phyloP scores from a whole-genome alignment of 2,113 vertebrate species.

The Columba janthina region DNA sequence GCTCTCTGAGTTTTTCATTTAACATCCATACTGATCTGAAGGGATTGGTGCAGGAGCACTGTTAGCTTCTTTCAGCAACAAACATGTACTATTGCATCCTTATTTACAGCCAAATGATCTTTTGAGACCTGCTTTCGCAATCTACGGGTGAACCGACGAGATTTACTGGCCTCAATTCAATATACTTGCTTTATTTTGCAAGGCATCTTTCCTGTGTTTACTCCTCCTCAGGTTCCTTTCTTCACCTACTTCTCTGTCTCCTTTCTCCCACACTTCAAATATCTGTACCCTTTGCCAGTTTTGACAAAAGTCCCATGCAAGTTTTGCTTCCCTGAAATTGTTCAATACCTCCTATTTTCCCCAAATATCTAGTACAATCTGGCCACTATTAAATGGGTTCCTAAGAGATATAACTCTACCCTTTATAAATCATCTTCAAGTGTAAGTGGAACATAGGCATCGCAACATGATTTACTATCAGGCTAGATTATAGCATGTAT shows the following conservation, averaged over 20 bases:
- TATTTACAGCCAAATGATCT: neutral
- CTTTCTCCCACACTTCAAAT: neutral
- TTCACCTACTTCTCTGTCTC: neutral
- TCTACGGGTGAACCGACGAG: neutral
- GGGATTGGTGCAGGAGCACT: neutral
- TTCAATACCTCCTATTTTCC: neutral
- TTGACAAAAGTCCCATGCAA: neutral
- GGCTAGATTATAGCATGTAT: fast-evolving
- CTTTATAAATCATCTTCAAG: neutral
- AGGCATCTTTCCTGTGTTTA: neutral
- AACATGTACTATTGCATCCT: neutral
- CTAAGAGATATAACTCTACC: neutral
- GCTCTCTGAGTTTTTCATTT: neutral
- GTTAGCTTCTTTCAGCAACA: neutral
- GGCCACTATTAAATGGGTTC: neutral
- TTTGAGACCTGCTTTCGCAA: neutral
- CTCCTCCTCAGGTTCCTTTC: neutral
- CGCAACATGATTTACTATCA: neutral
- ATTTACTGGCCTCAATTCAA: neutral
- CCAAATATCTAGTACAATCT: neutral
- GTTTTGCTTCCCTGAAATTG: neutral
- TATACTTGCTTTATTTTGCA: neutral
- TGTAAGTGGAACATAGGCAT: neutral
- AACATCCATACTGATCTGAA: neutral
- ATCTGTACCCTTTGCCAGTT: neutral